Evolutionary conservation across 2,797 vertebrate species (phyloP), one percentile per base, ranked within the genome.

Genomic region (Catharus ustulatus): DNA sequence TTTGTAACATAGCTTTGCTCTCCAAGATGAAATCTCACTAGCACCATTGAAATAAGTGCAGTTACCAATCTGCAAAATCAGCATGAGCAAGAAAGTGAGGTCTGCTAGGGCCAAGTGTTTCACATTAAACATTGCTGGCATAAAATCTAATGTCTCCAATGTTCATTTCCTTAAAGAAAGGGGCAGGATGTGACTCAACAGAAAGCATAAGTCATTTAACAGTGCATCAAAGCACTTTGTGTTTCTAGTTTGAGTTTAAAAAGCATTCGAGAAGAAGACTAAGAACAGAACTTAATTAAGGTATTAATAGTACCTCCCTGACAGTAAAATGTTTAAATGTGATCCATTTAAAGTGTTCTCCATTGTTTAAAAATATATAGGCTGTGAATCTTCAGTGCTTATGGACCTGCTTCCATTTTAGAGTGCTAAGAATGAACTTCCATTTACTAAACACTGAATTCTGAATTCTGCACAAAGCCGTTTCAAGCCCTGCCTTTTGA

Each of bases 61-160:
- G 51, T 61, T 58, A 58, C 26, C 24, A 66, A 51, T 59, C 62
- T 59, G 48, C 51, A 89, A 90, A 82, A 89, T 55, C 80, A 91
- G 59, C 77, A 71, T 0, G 2, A 90, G 40, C 58, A 73, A 76
- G 46, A 78, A 87, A 86, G 78, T 58, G 23, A 83, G 27, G 19
- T 51, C 62, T 73, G 32, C 42, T 67, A 59, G 26, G 24, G 38
- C 80, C 86, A 76, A 93, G 45, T 89, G 74, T 76, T 94, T 88
- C 92, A 73, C 43, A 79, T 93, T 93, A 90, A 90, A 79, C n/a
- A 66, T 84, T 88, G 51, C 73, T 93, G 85, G 83, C 90, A 86
- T 34, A 81, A 93, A 88, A 73, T 27, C 45, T n/a, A 30, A 84
- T 45, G 48, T 51, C 17, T 88, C 85, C 74, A 79, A 16, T 55